These are phyloP conservation scores for Aradophagus sp. DNA, from an alignment of 1,140 invertebrate species.

Conservation along the genomic window DNA sequence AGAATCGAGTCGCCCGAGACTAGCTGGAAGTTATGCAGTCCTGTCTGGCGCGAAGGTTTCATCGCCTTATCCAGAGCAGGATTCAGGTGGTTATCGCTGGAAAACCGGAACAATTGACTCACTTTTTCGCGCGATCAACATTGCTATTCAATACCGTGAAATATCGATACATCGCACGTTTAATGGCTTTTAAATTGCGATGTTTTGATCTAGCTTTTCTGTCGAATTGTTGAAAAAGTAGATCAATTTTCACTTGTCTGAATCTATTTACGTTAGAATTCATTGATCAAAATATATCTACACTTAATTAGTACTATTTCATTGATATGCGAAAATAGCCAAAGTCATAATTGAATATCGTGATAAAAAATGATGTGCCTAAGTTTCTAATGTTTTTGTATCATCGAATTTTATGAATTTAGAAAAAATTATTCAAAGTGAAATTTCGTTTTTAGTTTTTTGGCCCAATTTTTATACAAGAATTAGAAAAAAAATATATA, in stretches of 20 bases:
- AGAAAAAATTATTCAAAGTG: too few species aligned
- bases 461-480: too few species aligned
- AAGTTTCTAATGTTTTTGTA: too few species aligned
- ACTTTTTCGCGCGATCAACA: slow-evolving; percentile 37
- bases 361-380: too few species aligned
- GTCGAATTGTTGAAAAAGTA: slow-evolving; percentile 4
- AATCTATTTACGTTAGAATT: too few species aligned
- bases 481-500: too few species aligned
- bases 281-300: too few species aligned
- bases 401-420: too few species aligned
- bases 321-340: too few species aligned
- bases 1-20: slow-evolving; percentile 22
- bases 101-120: slow-evolving; percentile 64
- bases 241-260: slow-evolving; percentile 6
- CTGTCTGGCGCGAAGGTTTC: slow-evolving; percentile 63
- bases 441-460: too few species aligned
- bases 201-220: slow-evolving; percentile 11
- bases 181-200: slow-evolving; percentile 28
- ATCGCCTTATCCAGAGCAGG: slow-evolving; percentile 64
- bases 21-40: slow-evolving; percentile 46
- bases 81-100: slow-evolving; percentile 47
- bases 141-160: slow-evolving; percentile 17
- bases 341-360: too few species aligned
- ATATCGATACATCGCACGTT: slow-evolving; percentile 3
- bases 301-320: too few species aligned